Percentiles rank a stretch among this genome's conserved stretches.
phyloP scores from a whole-genome alignment of 2,797 vertebrate species.

The Chaetophractus vellerosus region DNA sequence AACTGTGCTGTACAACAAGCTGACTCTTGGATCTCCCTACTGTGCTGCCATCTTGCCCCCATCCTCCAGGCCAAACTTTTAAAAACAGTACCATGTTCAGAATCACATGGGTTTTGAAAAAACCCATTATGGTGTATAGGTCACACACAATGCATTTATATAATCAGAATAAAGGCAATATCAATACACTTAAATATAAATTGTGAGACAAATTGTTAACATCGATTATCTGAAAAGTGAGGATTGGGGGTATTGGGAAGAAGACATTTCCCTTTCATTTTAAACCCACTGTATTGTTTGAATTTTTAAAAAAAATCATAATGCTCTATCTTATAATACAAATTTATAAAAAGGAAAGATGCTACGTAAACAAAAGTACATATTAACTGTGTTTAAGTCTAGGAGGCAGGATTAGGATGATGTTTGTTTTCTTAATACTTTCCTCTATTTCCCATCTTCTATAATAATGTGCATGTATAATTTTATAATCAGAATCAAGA shows the following conservation, averaged over 20 bases:
- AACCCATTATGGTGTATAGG: not conserved
- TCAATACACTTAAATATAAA: conserved; percentile 25
- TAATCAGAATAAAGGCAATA: conserved; percentile 30
- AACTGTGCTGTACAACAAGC: no score
- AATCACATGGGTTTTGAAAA: not conserved
- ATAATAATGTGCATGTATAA: not conserved
- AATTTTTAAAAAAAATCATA: conserved; percentile 42
- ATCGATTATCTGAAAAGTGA: conserved; percentile 53
- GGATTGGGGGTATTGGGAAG: not conserved
- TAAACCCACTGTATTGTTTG: conserved; percentile 26
- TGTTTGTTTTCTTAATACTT: conserved; percentile 24
- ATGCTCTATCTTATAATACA: not conserved
- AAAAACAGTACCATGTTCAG: conserved; percentile 19
- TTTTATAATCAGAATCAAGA: conserved; percentile 49
- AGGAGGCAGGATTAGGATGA: conserved; percentile 8
- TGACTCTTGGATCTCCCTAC: no score
- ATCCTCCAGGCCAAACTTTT: not conserved
- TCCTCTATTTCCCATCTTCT: not conserved
- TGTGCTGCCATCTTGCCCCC: no score
- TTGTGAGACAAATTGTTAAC: conserved; percentile 44
- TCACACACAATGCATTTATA: not conserved
- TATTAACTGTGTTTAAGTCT: conserved; percentile 1
- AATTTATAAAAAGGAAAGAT: conserved; percentile 18
- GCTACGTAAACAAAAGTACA: conserved; percentile 3
- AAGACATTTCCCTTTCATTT: not conserved